Conservation (phyloP, 2,888 invertebrate species). For the Dexiosoma caninum region DNA sequence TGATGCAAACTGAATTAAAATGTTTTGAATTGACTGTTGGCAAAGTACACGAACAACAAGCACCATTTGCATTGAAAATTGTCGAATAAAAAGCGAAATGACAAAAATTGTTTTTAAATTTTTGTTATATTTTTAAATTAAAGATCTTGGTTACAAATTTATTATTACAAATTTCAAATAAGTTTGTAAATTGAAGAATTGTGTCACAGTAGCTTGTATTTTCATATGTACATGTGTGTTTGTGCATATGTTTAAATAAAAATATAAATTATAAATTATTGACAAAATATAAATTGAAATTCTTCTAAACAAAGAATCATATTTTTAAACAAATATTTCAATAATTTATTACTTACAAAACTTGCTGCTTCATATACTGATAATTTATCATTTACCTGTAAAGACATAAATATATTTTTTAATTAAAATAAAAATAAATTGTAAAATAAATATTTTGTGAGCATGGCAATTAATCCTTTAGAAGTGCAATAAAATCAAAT, state of each 20-base stretch:
- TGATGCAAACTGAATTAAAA: not conserved
- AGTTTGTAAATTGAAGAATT: not conserved
- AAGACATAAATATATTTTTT: not conserved
- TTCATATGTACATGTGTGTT: not conserved
- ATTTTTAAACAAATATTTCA: not conserved
- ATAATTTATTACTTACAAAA: not conserved
- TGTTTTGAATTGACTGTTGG: not conserved
- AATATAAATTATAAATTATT: not conserved
- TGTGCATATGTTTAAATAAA: no score
- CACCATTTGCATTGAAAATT: conserved; percentile 29
- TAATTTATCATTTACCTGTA: not conserved
- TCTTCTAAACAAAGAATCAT: not conserved
- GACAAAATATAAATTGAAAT: not conserved
- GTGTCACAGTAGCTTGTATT: not conserved
- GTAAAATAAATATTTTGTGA: no score
- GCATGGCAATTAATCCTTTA: no score
- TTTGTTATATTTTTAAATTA: not conserved
- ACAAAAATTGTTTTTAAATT: not conserved
- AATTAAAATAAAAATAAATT: not conserved
- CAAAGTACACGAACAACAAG: conserved; percentile 15
- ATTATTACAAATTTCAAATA: no score
- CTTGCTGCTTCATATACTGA: not conserved
- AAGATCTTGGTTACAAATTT: no score
- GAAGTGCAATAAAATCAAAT: no score
- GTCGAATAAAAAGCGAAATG: not conserved